These are phyloP conservation scores for Eustalomyia histrio DNA, from an alignment of 2,888 invertebrate genomes.

Conservation along the genomic window DNA sequence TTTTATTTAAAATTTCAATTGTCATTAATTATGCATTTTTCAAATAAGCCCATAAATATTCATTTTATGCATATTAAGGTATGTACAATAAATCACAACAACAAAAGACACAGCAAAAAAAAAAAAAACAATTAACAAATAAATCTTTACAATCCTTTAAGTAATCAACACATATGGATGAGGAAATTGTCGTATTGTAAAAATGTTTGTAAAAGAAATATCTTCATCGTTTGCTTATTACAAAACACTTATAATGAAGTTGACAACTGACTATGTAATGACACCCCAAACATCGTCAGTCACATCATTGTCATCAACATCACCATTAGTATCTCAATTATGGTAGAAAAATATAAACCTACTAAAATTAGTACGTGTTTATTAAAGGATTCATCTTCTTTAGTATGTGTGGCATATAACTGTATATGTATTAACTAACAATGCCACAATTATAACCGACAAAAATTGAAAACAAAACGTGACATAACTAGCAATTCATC, in stretches of 20 bases:
- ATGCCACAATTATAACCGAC: constrained; percentile 37
- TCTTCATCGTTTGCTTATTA: constrained; percentile 27
- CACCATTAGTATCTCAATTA: constrained; percentile 24
- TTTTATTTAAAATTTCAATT: constrained; percentile 16
- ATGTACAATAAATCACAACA: neutral
- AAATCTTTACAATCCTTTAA: constrained; percentile 26
- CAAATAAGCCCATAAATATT: constrained; percentile 16
- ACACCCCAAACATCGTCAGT: constrained; percentile 6
- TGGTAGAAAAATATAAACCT: constrained; percentile 20
- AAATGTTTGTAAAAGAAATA: neutral
- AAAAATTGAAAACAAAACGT: constrained; percentile 54
- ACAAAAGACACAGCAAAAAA: constrained; percentile 16
- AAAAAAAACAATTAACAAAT: constrained; percentile 33
- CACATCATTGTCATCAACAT: constrained; percentile 21
- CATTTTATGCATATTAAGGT: neutral
- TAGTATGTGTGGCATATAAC: neutral
- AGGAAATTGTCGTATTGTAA: neutral
- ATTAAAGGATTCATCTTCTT: constrained; percentile 21
- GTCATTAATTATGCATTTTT: constrained; percentile 37
- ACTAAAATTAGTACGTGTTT: constrained; percentile 55
- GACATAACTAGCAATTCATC: constrained; percentile 54
- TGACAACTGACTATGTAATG: constrained; percentile 16
- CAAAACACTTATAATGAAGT: constrained; percentile 32
- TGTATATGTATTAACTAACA: constrained; percentile 11
- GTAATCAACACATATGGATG: constrained; percentile 25